These are phyloP conservation scores for Escarpia spicata DNA, from an alignment of 2,888 invertebrate genomes.

Conservation along the genomic window DNA sequence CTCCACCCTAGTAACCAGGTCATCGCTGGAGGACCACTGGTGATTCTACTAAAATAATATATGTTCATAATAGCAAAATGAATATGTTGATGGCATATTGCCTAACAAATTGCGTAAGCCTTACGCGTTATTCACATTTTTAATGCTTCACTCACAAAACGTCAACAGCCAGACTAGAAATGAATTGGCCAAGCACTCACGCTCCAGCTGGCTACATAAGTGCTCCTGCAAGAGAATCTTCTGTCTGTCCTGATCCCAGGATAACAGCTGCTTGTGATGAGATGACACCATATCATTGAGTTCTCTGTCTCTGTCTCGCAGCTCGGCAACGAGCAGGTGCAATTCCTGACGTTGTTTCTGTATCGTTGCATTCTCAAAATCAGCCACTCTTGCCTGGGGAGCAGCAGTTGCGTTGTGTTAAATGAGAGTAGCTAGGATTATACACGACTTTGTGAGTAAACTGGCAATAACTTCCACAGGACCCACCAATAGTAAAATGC, in stretches of 20 bases:
- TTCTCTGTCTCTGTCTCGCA: conserved; percentile 57
- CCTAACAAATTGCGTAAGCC: too few relatives aligned
- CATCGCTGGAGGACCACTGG: too few relatives aligned
- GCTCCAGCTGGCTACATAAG: conserved; percentile 32
- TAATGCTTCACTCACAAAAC: too few relatives aligned
- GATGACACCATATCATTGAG: conserved; percentile 59
- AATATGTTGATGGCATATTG: too few relatives aligned
- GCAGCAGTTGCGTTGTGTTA: neutral
- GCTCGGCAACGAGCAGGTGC: conserved; percentile 56
- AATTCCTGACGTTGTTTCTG: conserved; percentile 58
- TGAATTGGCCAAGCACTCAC: neutral
- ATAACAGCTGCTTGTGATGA: conserved; percentile 58
- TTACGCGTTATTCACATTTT: too few relatives aligned
- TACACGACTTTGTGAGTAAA: too few relatives aligned
- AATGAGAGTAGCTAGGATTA: neutral
- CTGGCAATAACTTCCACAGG: too few relatives aligned
- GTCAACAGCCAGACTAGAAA: neutral
- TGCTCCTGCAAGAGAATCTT: conserved; percentile 48
- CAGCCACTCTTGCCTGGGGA: conserved; percentile 32
- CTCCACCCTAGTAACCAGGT: too few relatives aligned
- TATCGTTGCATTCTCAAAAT: conserved; percentile 71
- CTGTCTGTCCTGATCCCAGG: conserved; percentile 61
- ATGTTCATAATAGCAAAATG: too few relatives aligned
- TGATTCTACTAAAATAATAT: too few relatives aligned
- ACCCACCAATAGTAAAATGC: too few relatives aligned